Conservation (phyloP, 2,888 invertebrate genomes). For the Leptinotarsa haldemani region DNA sequence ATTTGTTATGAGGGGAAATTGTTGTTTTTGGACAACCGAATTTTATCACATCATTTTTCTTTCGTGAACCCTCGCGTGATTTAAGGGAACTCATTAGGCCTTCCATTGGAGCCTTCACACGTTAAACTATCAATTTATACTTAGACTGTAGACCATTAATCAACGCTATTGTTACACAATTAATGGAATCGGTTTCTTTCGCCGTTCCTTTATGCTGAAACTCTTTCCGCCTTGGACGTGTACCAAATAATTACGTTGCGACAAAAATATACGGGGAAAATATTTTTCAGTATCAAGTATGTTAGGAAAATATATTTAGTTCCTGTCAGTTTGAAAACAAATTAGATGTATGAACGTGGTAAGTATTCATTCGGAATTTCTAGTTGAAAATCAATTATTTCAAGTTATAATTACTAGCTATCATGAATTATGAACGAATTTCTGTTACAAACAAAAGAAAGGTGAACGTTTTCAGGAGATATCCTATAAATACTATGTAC, state of each 20-base stretch:
- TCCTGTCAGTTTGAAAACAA: too few relatives aligned
- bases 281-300: too few relatives aligned
- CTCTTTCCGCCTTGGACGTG: not conserved
- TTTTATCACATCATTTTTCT: conserved; percentile 7
- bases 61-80: conserved; percentile 26
- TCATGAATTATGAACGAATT: too few relatives aligned
- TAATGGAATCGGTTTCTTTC: conserved; percentile 45
- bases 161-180: conserved; percentile 49
- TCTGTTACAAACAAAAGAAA: too few relatives aligned
- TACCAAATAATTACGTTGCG: not conserved
- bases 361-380: too few relatives aligned
- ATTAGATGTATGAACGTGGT: too few relatives aligned
- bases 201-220: conserved; percentile 1
- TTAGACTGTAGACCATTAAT: conserved; percentile 50
- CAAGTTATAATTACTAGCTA: too few relatives aligned
- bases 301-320: too few relatives aligned
- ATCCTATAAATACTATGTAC: too few relatives aligned
- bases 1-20: conserved; percentile 6
- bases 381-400: too few relatives aligned
- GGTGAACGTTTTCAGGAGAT: too few relatives aligned
- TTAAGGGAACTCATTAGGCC: conserved; percentile 47
- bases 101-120: conserved; percentile 36
- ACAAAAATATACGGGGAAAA: not conserved
- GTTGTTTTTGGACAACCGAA: conserved; percentile 17
- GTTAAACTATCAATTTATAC: conserved; percentile 49